Evolutionary conservation across 2,113 vertebrate species (phyloP), one percentile per base, ranked within the genome.

Genomic region (Sterrhoptilus dennistouni): DNA sequence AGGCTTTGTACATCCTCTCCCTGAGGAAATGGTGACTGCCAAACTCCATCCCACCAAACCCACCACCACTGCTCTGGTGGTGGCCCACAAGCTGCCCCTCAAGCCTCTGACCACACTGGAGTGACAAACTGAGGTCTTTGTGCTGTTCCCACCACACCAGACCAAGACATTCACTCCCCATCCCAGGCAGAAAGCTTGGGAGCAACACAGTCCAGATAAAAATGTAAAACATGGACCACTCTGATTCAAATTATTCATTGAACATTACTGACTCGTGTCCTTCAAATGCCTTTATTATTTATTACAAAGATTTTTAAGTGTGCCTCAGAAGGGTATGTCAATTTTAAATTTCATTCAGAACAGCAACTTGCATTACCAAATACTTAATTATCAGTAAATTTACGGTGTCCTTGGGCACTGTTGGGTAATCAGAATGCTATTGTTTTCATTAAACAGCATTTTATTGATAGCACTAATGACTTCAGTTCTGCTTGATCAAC

Each of bases 401-500:
- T 95, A 94, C 88, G 81, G 79, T 72, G 82, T 92, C 89, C 79
- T 96, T 89, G 76, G 89, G 91, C 89, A 83, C 88, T 70, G 78
- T 22, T 90, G 78, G 84, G 71, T 96, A 96, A 87, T 91, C 89
- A 95, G 42, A 91, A 88, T 59, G 70, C 80, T 87, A 84, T 72
- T 93, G 95, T 92, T 93, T 82, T 94, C 87, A 79, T 91, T 95
- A 94, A 96, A 94, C 84, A 95, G 71, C 68, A 80, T 92, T 90
- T 95, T 95, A 96, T 40, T 88, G 88, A 96, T 90, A 93, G 76
- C 54, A 76, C 61, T 95, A 86, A 95, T 83, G 78, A 83, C 69
- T 96, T 85, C 93, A 83, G 92, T 90, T 97, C 93, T 94, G 95
- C 93, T 96, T 95, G 84, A 94, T 96, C 96, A 96, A 93, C 90